Evolutionary conservation across 2,888 invertebrate genomes (phyloP), one percentile per base, ranked within the genome.

Genomic region (Parnassius mnemosyne): DNA sequence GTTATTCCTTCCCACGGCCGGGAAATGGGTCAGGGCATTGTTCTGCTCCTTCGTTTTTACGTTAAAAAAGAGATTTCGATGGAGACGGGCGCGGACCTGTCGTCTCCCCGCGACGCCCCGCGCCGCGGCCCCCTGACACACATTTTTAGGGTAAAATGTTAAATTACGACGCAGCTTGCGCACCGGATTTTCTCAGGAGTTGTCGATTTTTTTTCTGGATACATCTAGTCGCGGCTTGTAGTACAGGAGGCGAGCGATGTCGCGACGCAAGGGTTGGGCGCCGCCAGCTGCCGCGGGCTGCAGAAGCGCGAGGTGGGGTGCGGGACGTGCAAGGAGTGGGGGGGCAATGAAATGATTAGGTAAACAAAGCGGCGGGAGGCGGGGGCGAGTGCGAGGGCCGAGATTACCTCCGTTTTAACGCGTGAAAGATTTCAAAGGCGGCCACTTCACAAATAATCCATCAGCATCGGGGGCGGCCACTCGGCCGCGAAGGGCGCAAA

Each of bases 1-100:
- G 91, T 90, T 90, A 91, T 87, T 89, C 86, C 84, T 90, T 90
- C 91, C 91, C 91, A 91, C 91, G 91, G 88, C 86, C 78, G 87
- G 87, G 89, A 90, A 88, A 81, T 90, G 91, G 91, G 91, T 89
- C 91, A 90, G 76, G 80, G 80, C 84, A 84, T 89, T 89, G 90
- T 89, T 86, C 84, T 77, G 80, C 74, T 84, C 80, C 81, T 78
- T 78, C 83, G 83, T 81, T 88, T 89, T 90, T 88, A 78, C 76
- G 83, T 80, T 87, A 91, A 90, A 90, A 89, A 89, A 88, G 77
- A 81, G 85, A 88, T 85, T 90, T 85, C 77, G 77, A 75, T 73
- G 80, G 79, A 76, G 74, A 77, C 82, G 79, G 78, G 80, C 81
- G 83, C 83, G 80, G 81, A 80, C 83, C 79, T 78, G 81, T 68